Percentiles rank a stretch among this genome's conserved stretches.
phyloP scores from a whole-genome alignment of 2,888 invertebrate genomes.

The Chouioia cunea region DNA sequence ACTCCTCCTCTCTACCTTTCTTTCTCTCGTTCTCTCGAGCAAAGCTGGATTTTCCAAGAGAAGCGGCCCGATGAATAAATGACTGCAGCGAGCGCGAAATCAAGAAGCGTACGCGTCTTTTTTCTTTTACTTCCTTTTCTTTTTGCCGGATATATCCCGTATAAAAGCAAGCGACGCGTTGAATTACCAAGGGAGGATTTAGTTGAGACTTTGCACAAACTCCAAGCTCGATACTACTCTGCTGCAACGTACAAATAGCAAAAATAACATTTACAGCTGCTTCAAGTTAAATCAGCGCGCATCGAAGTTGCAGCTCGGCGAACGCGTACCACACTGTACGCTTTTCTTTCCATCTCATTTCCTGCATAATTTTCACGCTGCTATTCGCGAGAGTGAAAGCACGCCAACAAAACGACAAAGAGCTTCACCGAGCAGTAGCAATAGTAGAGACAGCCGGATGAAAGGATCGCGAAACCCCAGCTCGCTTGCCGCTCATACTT shows the following conservation, averaged over 20 bases:
- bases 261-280: slow-evolving; percentile 51
- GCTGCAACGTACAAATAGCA: slow-evolving; percentile 58
- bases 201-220: slow-evolving; percentile 62
- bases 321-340: too few species aligned
- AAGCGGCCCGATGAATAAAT: slow-evolving; percentile 22
- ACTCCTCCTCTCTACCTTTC: too few species aligned
- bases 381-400: slow-evolving; percentile 27
- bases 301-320: too few species aligned
- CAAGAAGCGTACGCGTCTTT: slow-evolving; percentile 10
- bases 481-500: background rate
- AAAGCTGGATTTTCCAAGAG: too few species aligned
- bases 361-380: slow-evolving; percentile 29
- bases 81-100: slow-evolving; percentile 1
- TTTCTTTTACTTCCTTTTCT: slow-evolving; percentile 27
- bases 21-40: too few species aligned
- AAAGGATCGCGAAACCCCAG: slow-evolving; percentile 13
- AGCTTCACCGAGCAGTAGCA: background rate
- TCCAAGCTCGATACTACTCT: slow-evolving; percentile 51
- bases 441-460: slow-evolving; percentile 12
- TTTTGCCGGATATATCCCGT: background rate
- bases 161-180: too few species aligned
- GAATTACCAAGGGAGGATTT: slow-evolving; percentile 59
- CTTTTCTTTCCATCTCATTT: slow-evolving; percentile 18
- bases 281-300: slow-evolving; percentile 5
- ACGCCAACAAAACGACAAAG: slow-evolving; percentile 34